These are phyloP conservation scores for Chroicocephalus ridibundus DNA, from an alignment of 2,113 vertebrate species.

Conservation along the genomic window DNA sequence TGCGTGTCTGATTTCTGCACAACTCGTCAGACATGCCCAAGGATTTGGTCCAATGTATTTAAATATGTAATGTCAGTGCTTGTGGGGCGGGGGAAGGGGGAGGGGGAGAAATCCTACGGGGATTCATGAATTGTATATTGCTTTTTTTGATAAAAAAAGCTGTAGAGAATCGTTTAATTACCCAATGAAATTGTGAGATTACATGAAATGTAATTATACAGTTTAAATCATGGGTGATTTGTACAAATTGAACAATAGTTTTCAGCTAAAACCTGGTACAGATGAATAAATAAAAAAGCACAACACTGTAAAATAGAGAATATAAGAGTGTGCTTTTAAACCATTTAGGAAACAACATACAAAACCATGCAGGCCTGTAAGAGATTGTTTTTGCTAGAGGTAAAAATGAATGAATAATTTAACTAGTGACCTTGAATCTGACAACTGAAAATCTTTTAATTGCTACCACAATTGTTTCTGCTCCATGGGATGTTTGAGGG, in stretches of 20 bases:
- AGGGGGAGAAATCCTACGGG: background rate
- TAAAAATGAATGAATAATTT: slow-evolving; percentile 48
- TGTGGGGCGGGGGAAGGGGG: background rate
- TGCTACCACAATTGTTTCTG: slow-evolving; percentile 59
- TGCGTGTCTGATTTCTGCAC: background rate
- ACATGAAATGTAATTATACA: slow-evolving; percentile 64
- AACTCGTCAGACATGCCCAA: background rate
- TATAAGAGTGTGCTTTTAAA: slow-evolving; percentile 52
- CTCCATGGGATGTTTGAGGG: slow-evolving; percentile 33
- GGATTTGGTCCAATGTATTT: slow-evolving; percentile 40
- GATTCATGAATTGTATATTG: slow-evolving; percentile 66
- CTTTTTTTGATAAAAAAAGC: slow-evolving; percentile 54
- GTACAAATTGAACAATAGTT: slow-evolving; percentile 57
- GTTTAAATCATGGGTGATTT: slow-evolving; percentile 61
- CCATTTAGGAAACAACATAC: slow-evolving; percentile 15
- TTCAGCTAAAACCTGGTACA: slow-evolving; percentile 59
- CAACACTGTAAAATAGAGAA: slow-evolving; percentile 60
- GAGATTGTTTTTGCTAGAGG: slow-evolving; percentile 33
- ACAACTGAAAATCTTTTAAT: slow-evolving; percentile 47
- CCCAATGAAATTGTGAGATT: slow-evolving; percentile 55
- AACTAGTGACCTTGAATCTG: slow-evolving; percentile 61
- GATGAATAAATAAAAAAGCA: slow-evolving; percentile 69
- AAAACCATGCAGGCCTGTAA: slow-evolving; percentile 53
- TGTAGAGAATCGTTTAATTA: slow-evolving; percentile 62
- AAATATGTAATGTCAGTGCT: slow-evolving; percentile 57